Evolutionary conservation across 2,113 vertebrate species (phyloP).

Genomic region (Xiphorhynchus elegans): DNA sequence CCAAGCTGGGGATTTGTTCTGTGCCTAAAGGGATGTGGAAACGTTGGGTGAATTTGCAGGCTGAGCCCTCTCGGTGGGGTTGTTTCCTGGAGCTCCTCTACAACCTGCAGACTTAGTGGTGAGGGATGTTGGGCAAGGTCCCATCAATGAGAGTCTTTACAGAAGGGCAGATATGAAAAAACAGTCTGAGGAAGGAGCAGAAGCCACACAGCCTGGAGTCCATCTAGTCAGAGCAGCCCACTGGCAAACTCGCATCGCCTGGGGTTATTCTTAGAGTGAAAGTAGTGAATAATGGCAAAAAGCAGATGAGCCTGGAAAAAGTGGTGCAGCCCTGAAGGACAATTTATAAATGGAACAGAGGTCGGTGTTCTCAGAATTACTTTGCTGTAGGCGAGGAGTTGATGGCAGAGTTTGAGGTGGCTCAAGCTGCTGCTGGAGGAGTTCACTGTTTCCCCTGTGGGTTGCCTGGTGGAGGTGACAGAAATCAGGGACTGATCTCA

Average conservation of each 20-base stretch:
- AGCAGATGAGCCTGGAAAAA: neutral
- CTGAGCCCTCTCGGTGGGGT: neutral
- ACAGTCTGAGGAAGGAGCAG: neutral
- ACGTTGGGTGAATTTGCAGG: rapidly evolving
- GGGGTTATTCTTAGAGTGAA: neutral
- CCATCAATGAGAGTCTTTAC: rapidly evolving
- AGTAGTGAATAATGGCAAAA: neutral
- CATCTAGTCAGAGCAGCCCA: neutral
- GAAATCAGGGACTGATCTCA: neutral
- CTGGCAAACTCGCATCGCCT: rapidly evolving
- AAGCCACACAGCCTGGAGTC: neutral
- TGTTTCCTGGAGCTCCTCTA: neutral
- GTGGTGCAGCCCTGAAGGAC: neutral
- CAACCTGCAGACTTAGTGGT: neutral
- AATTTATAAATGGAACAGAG: neutral
- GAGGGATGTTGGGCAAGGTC: rapidly evolving
- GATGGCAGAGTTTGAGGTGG: neutral
- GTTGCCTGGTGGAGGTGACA: neutral
- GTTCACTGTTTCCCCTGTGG: neutral
- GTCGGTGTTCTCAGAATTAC: neutral
- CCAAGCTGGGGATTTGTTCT: neutral
- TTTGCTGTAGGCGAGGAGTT: neutral
- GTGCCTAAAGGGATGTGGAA: neutral
- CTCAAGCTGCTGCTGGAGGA: neutral
- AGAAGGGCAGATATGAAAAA: neutral